Evolutionary conservation across 2,888 invertebrate species (phyloP), one percentile per base, ranked within the genome.

Genomic region (Elysia crispata): DNA sequence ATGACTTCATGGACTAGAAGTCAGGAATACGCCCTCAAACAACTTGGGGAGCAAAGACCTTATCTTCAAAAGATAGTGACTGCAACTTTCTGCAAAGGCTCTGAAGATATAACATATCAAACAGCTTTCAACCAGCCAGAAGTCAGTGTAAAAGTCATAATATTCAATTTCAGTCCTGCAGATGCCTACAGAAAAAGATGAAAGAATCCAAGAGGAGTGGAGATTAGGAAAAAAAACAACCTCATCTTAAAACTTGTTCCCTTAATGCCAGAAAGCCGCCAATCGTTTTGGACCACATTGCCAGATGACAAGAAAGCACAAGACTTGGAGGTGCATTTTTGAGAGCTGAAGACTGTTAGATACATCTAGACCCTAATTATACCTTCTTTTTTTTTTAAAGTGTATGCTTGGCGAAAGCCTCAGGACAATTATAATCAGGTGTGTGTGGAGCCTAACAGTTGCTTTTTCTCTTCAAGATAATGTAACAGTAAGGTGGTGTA

Each of bases 1-100:
- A 8, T 28, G 66, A 66, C 66, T 66, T 66, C 66, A 66, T 6
- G 8, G 13, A 66, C 13, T 66, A 25, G 60, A 25, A 3, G 15
- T 3, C 60, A 8, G 60, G 66, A 25, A 13, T 66, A 23, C 13
- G 66, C 30, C 25, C 23, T 23, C 3, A 66, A 28, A 30, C 23
- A 66, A 25, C 30, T 66, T 6, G 66, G 23, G 13, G 66, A 66
- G 13, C 13, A 13, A 66, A 23, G 66, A 28, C 66, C 66, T 18
- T 28, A 23, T 25, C 13, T 66, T 13, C 8, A 23, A 28, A 66
- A 30, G 8, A 66, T 66, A 25, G 66, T 66, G 8, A 18, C 66
- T 66, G 60, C 15, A 8, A 25, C 23, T 23, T 66, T 66, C 66
- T 18, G 66, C 28, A 66, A 66, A 66, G 66, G 30, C 30, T 66